Base-by-base conservation (phyloP, 2,797 vertebrate genomes). In the Mormyrops boulengeri region DNA sequence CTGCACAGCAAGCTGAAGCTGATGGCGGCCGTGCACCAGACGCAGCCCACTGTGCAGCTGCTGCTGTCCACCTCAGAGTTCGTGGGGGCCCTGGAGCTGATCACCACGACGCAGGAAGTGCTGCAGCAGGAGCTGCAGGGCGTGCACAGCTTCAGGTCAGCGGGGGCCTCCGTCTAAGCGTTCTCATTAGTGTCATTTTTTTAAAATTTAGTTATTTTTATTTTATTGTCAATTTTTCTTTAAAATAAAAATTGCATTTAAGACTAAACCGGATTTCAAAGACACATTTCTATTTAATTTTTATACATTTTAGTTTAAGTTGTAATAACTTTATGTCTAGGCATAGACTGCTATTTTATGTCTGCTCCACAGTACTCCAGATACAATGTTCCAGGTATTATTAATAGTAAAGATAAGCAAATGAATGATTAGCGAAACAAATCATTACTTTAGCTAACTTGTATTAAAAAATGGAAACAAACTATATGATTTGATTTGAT, bases 111-210 rank as follows among this genome's bases (percentile, higher is more conserved):
- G 0, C 99, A 99, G 93, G 98, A 99, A 92, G 98, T 99, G 91
- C 96, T 99, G 92, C 98, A 99, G 95, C 98, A 99, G 94, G 98
- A 99, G 93, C 97, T 99, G 90, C 98, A 99, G 95, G 98, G 98
- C 6, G 95, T 99, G 92, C 97, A 97, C 95, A 97, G 98, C 94
- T 98, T 99, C 95, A 96, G 98, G 98, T 98, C 55, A 90, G 53
- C 22, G 3, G 47, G 22, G 19, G 41, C 80, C 17, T 22, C 38
- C n/a, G 2, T 22, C 38, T 47, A 9, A 19, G 4, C 14, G 5
- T 6, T 11, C 80, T 22, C 7, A 22, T 19, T 11, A 11, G 77
- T 22, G 12, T 26, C 22, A n/a, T 26, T 14, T 34, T 34, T 66
- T 62, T 3, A 0, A 60, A 50, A 9, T 9, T 11, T 11, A 30